Conservation (phyloP, 2,113 vertebrate genomes). For the Aspiorhynchus laticeps region DNA sequence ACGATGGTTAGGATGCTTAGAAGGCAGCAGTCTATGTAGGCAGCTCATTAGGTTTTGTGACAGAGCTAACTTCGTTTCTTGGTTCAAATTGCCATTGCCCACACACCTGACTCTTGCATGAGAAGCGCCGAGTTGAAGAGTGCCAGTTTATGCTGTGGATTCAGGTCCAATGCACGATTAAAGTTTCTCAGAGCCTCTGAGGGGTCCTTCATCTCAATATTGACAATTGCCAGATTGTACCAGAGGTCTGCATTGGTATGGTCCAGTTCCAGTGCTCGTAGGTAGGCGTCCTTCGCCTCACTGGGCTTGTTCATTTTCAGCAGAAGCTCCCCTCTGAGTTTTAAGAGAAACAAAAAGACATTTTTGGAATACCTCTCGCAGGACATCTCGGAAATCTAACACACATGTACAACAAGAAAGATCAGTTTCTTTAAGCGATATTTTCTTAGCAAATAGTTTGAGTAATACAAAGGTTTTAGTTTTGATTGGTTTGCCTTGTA, state of each 20-base stretch:
- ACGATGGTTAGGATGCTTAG: neutral
- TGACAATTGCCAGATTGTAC: slow-evolving; percentile 98
- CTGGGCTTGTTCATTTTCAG: slow-evolving; percentile 97
- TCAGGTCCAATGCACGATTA: slow-evolving; percentile 90
- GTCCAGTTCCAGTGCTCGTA: slow-evolving; percentile 91
- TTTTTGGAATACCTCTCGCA: slow-evolving; percentile 22
- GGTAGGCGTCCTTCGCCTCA: slow-evolving; percentile 93
- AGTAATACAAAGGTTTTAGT: neutral
- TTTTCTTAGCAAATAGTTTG: slow-evolving; percentile 31
- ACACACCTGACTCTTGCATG: slow-evolving; percentile 98
- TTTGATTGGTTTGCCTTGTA: neutral
- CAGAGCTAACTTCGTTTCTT: neutral
- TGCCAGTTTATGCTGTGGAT: slow-evolving; percentile 88
- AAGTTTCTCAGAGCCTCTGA: slow-evolving; percentile 93
- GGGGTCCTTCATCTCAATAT: slow-evolving; percentile 97
- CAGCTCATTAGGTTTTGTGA: neutral
- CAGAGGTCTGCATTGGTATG: slow-evolving; percentile 92
- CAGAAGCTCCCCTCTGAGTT: slow-evolving; percentile 90
- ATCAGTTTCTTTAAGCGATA: slow-evolving; percentile 10
- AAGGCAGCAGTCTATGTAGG: neutral
- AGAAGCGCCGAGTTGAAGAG: slow-evolving; percentile 96
- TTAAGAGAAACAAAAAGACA: slow-evolving; percentile 54
- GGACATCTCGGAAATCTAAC: slow-evolving; percentile 27
- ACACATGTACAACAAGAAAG: slow-evolving; percentile 34
- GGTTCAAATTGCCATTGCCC: neutral